phyloP scores from a whole-genome alignment of 2,888 invertebrate species.

The Creontiades dilutus region DNA sequence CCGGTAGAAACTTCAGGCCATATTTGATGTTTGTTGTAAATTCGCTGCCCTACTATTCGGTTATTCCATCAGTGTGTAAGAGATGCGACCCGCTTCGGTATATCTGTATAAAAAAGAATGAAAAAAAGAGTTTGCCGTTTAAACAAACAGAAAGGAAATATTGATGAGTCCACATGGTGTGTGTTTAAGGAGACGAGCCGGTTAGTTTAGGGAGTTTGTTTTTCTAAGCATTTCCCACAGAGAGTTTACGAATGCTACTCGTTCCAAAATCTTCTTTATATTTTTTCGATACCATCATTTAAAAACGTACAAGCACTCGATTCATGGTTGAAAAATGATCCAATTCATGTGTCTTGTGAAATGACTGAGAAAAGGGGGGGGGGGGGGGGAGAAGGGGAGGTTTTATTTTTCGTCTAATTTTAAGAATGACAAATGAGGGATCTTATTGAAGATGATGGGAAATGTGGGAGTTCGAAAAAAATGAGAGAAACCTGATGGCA shows the following conservation, averaged over 20 bases:
- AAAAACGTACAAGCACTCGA: background rate
- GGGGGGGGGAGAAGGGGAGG: background rate
- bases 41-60: no score
- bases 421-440: background rate
- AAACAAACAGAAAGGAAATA: slow-evolving; percentile 19
- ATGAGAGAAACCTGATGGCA: background rate
- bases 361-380: background rate
- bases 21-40: no score
- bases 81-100: slow-evolving; percentile 6
- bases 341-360: background rate
- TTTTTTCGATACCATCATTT: no score
- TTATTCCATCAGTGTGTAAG: background rate
- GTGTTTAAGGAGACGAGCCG: background rate
- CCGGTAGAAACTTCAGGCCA: no score
- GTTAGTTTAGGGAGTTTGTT: background rate
- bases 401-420: background rate
- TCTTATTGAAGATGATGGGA: slow-evolving; percentile 8
- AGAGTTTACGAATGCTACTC: background rate
- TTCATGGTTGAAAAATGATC: background rate
- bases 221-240: slow-evolving; percentile 19
- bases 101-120: background rate
- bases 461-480: background rate
- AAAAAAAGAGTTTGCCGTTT: background rate
- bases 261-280: background rate
- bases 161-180: background rate